A percentile compares a stretch with the other conserved stretches of the same genome.
These are phyloP conservation scores for Ctenochaetus hawaiiensis DNA, from an alignment of 2,797 vertebrate genomes.

Conservation along the genomic window DNA sequence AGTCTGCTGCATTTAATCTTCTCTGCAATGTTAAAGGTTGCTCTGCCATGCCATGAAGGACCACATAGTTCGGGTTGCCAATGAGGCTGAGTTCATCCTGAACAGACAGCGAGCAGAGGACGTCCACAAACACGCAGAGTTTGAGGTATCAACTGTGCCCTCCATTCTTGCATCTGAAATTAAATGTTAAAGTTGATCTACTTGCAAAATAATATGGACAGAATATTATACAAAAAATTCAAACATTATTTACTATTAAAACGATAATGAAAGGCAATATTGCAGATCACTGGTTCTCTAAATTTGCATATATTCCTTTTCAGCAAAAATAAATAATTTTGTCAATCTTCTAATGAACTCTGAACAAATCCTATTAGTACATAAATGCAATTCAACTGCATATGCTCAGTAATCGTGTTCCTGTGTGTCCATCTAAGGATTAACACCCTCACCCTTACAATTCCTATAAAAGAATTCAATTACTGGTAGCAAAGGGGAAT, in stretches of 20 bases:
- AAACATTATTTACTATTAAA: too few relatives aligned
- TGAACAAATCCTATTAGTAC: conserved; percentile 63
- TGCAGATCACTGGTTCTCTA: neutral
- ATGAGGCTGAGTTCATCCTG: conserved; percentile 98
- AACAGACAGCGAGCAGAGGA: conserved; percentile 97
- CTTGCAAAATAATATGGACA: neutral
- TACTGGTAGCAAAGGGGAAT: conserved; percentile 52
- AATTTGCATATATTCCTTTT: conserved; percentile 17
- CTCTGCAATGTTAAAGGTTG: conserved; percentile 83
- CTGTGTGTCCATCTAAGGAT: conserved; percentile 65
- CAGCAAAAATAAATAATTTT: conserved; percentile 33
- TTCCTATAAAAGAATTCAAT: conserved; percentile 65
- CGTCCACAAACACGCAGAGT: conserved; percentile 97
- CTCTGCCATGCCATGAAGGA: conserved; percentile 99
- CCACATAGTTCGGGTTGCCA: conserved; percentile 97
- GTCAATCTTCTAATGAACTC: conserved; percentile 45
- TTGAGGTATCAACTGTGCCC: conserved; percentile 88
- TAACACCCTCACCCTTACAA: conserved; percentile 54
- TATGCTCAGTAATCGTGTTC: conserved; percentile 60
- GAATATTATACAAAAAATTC: too few relatives aligned
- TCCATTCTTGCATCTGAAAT: conserved; percentile 6
- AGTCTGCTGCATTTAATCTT: conserved; percentile 15
- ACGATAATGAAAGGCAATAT: neutral
- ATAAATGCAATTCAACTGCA: conserved; percentile 43
- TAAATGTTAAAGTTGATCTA: neutral